phyloP scores from a whole-genome alignment of 2,797 vertebrate species.

The Schizothorax lantsangensis region DNA sequence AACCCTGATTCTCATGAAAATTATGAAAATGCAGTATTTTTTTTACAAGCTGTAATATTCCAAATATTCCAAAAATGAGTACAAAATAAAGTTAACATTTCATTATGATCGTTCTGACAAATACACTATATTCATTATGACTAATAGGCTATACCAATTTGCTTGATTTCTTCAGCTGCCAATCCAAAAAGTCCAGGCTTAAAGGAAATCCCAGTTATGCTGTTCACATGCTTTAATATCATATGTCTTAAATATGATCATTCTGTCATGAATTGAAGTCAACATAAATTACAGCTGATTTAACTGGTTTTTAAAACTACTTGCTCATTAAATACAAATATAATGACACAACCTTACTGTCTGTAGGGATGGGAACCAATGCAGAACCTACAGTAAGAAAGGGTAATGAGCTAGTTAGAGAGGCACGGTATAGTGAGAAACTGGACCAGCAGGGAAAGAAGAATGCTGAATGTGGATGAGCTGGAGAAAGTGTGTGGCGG shows the following conservation, averaged over 20 bases:
- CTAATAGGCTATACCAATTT: background rate
- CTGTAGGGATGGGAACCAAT: background rate
- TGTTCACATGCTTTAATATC: background rate
- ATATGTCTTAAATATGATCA: background rate
- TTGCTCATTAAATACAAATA: background rate
- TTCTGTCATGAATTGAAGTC: background rate
- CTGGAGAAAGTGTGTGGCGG: background rate
- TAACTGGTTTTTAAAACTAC: background rate
- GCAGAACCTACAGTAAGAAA: conserved; percentile 8
- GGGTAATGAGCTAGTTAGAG: conserved; percentile 1
- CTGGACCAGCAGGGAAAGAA: background rate
- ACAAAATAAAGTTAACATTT: background rate
- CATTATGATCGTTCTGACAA: background rate
- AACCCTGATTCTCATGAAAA: background rate
- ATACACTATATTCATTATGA: background rate
- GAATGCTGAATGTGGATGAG: conserved; percentile 5
- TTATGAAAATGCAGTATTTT: background rate
- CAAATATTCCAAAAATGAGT: background rate
- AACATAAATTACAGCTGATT: background rate
- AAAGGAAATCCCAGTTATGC: background rate
- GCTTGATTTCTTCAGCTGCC: background rate
- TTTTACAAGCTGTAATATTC: background rate
- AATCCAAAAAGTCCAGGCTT: background rate
- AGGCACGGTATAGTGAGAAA: background rate
- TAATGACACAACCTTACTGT: background rate